Base-by-base conservation (phyloP, 2,113 vertebrate genomes). In the Trogon melanurus region DNA sequence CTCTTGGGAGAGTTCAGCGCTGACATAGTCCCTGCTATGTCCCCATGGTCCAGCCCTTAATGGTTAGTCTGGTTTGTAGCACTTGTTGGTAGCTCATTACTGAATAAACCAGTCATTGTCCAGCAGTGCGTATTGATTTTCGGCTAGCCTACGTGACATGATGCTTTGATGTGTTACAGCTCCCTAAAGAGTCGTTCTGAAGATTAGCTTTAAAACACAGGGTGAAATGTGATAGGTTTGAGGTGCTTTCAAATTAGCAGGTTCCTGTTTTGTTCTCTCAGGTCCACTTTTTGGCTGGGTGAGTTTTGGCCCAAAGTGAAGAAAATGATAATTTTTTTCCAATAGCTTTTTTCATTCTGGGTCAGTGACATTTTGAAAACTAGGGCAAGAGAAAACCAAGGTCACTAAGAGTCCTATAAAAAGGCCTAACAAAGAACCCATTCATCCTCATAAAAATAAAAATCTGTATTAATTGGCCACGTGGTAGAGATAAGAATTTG, bases 381-480 rank as follows among this genome's bases (percentile, higher is more conserved):
- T 96, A 96, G 97, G 93, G 92, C 97, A 95, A 95, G 97, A 97
- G 97, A 98, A 98, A 97, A 93, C 95, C 88, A 91, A 96, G 96
- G 97, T 97, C 95, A 74, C 88, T 95, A 85, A 62, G 94, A 96
- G 87, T 38, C 86, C 88, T 97, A 89, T 93, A 97, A 97, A 97
- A 96, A 97, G 58, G 80, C 91, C 92, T 96, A 93, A 98, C 98
- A 98, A 98, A 98, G 98, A 95, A 97, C 90, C 96, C 95, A 97
- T 98, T 98, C 97, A 98, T 96, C 95, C 93, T 94, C 89, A 88
- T 89, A 94, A 96, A 97, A 97, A 96, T 97, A 96, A 97, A 98
- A 97, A 96, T 97, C 98, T 11, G 72, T 97, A 97, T 97, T 98
- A 98, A 98, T 98, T 97, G 97, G 97, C 56, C 97, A 86, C 88